Percentiles rank a stretch among this genome's conserved stretches.
These are phyloP conservation scores for Asteroscopus sphinx DNA, from an alignment of 2,888 invertebrate species.

Conservation along the genomic window DNA sequence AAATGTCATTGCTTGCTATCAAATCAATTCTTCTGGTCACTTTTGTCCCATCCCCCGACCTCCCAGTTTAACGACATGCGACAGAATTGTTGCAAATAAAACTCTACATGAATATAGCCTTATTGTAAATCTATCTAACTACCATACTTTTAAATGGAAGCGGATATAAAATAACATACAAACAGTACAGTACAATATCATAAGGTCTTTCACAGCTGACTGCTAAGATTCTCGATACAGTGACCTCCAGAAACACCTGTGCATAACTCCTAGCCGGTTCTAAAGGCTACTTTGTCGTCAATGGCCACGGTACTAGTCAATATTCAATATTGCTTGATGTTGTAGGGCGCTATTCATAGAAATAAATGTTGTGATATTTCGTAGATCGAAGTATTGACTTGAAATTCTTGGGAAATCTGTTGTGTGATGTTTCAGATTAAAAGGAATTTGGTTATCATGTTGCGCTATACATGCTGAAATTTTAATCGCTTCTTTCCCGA, in stretches of 20 bases:
- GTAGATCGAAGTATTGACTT: slow-evolving; percentile 14
- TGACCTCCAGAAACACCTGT: slow-evolving; percentile 59
- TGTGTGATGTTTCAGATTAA: not conserved
- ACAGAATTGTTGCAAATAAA: too few relatives aligned
- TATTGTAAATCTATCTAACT: not conserved
- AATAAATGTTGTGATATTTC: slow-evolving; percentile 13
- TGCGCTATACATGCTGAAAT: slow-evolving; percentile 3
- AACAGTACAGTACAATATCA: slow-evolving; percentile 21
- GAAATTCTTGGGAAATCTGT: slow-evolving; percentile 12
- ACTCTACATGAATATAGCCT: too few relatives aligned
- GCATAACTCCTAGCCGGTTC: slow-evolving; percentile 56
- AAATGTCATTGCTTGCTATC: too few relatives aligned
- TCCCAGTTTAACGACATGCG: too few relatives aligned
- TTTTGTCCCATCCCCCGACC: too few relatives aligned
- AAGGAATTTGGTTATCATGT: not conserved
- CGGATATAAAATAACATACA: slow-evolving; percentile 13
- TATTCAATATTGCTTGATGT: slow-evolving; percentile 40
- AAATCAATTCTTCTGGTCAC: too few relatives aligned
- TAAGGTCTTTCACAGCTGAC: slow-evolving; percentile 53
- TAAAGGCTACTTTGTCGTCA: slow-evolving; percentile 53
- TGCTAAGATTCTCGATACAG: slow-evolving; percentile 47
- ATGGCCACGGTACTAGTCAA: slow-evolving; percentile 26
- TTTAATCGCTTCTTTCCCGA: too few relatives aligned
- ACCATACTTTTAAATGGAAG: slow-evolving; percentile 5
- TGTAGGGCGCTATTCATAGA: slow-evolving; percentile 9